These are phyloP conservation scores for Allolobophora icterica DNA, from an alignment of 2,888 invertebrate species.

Conservation along the genomic window DNA sequence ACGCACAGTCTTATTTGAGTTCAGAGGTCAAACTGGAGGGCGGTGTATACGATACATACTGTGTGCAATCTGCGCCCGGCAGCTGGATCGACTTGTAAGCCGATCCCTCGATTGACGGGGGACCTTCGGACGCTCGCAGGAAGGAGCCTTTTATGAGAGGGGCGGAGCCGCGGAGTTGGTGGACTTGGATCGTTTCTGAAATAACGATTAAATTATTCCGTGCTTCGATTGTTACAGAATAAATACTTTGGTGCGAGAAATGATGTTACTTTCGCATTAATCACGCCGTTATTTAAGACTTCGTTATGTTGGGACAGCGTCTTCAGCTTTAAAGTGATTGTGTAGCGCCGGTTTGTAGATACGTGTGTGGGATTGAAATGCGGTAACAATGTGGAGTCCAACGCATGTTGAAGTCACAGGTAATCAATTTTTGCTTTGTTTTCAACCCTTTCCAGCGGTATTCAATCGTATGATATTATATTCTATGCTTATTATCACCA, in stretches of 20 bases:
- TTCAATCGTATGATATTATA: neutral
- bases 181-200: neutral
- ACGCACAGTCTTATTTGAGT: neutral
- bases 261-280: neutral
- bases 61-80: slow-evolving; percentile 17
- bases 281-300: neutral
- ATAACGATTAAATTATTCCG: neutral
- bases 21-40: neutral
- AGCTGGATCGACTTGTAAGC: slow-evolving; percentile 1
- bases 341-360: neutral
- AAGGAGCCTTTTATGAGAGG: neutral
- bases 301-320: neutral
- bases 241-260: neutral
- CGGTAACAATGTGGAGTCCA: slow-evolving; percentile 14
- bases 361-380: neutral
- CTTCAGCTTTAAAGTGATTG: neutral
- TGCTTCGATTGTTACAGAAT: neutral
- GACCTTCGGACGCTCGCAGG: slow-evolving; percentile 5
- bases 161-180: slow-evolving; percentile 7
- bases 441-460: neutral
- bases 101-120: neutral
- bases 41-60: neutral
- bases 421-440: neutral
- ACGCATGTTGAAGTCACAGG: slow-evolving; percentile 24
- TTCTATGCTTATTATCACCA: neutral